phyloP scores from a whole-genome alignment of 2,797 vertebrate species.

The Notoglanidium macrostoma region DNA sequence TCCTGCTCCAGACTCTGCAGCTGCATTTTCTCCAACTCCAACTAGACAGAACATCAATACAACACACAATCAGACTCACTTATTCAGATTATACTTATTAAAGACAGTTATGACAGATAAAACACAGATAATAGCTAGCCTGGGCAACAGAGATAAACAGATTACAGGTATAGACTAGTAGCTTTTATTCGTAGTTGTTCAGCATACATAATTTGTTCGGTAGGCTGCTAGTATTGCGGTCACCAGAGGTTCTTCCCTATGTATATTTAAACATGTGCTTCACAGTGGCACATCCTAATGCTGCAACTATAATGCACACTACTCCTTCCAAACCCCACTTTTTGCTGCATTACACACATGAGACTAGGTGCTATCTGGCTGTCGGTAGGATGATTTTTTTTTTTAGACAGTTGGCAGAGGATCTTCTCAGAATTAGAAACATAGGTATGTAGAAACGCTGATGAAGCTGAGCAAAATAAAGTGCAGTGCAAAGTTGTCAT shows the following conservation, averaged over 20 bases:
- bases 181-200: neutral
- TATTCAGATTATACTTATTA: slow-evolving; percentile 22
- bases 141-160: neutral
- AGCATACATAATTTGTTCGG: neutral
- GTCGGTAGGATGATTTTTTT: neutral
- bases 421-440: neutral
- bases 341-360: neutral
- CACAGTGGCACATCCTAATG: neutral
- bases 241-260: neutral
- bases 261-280: neutral
- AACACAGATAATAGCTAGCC: neutral
- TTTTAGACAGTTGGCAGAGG: neutral
- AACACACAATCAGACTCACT: slow-evolving; percentile 38
- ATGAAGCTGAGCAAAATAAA: neutral
- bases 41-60: slow-evolving; percentile 70
- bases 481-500: neutral
- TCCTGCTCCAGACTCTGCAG: slow-evolving; percentile 92
- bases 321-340: neutral
- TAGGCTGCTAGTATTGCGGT: neutral
- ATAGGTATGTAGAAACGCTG: neutral
- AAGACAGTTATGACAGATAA: neutral
- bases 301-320: too few relatives aligned
- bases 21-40: slow-evolving; percentile 95
- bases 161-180: neutral
- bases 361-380: too few relatives aligned